A percentile compares a stretch with the other conserved stretches of the same genome.
These are phyloP conservation scores for Labeo catla DNA, from an alignment of 2,113 vertebrate species.

Conservation along the genomic window DNA sequence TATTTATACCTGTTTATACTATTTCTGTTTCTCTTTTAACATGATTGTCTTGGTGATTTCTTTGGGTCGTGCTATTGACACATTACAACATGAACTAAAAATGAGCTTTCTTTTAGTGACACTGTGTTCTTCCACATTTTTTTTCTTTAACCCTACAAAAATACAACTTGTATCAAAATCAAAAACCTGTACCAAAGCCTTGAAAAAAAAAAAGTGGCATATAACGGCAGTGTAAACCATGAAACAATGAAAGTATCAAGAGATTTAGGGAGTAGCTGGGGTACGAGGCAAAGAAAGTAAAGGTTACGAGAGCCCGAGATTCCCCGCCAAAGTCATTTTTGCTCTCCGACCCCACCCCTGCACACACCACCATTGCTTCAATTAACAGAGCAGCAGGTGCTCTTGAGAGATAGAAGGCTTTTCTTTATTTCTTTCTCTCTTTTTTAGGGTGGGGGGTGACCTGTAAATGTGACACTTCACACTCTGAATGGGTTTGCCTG, in stretches of 20 bases:
- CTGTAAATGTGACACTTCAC: conserved; percentile 88
- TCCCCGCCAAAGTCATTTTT: conserved; percentile 58
- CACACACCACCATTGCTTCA: conserved; percentile 82
- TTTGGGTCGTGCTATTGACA: too few species aligned
- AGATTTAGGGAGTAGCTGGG: conserved; percentile 69
- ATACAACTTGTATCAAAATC: not conserved
- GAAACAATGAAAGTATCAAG: conserved; percentile 93
- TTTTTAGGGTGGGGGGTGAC: conserved; percentile 79
- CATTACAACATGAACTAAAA: too few species aligned
- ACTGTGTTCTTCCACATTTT: not conserved
- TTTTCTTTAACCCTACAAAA: not conserved
- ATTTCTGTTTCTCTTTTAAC: too few species aligned
- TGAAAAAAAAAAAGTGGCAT: not conserved
- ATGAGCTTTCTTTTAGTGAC: not conserved
- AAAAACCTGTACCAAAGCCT: not conserved
- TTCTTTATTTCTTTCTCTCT: conserved; percentile 54
- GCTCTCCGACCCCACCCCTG: conserved; percentile 56
- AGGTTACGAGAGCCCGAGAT: conserved; percentile 35
- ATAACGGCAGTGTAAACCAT: conserved; percentile 79
- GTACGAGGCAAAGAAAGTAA: conserved; percentile 34
- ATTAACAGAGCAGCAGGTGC: conserved; percentile 97
- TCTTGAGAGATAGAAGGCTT: conserved; percentile 74
- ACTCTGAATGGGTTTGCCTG: conserved; percentile 86
- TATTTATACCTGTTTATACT: too few species aligned
- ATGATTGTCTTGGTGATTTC: too few species aligned